These are phyloP conservation scores for Threskiornis aethiopicus DNA, from an alignment of 2,797 vertebrate genomes.

Conservation along the genomic window DNA sequence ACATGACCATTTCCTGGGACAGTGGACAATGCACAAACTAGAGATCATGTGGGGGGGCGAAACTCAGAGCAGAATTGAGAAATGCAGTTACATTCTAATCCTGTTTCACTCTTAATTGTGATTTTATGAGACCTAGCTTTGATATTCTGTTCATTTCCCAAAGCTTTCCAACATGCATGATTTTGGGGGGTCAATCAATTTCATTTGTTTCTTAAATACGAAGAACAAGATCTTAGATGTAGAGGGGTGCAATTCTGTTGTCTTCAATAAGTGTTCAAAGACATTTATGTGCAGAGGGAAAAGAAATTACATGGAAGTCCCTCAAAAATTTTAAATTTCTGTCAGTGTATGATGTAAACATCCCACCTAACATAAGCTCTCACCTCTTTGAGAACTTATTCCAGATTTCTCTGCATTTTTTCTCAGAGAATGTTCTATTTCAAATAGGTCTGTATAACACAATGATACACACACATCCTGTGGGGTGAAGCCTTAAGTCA, in stretches of 20 bases:
- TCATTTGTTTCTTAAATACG: background rate
- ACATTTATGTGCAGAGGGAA: background rate
- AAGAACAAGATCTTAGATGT: background rate
- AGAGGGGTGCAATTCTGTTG: background rate
- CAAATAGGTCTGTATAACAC: background rate
- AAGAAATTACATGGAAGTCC: background rate
- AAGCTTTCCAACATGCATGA: background rate
- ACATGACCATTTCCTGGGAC: background rate
- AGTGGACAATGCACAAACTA: background rate
- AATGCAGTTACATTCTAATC: background rate
- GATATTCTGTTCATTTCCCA: background rate
- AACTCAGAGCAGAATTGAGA: background rate
- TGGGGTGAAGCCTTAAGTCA: background rate
- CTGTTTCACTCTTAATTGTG: background rate
- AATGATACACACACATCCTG: background rate
- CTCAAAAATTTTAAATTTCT: background rate
- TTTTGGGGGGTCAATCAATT: background rate
- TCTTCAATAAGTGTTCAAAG: background rate
- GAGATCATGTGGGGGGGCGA: accelerated
- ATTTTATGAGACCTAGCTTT: background rate
- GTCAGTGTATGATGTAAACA: background rate
- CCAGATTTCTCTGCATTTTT: background rate
- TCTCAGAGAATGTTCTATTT: background rate
- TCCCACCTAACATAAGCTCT: background rate
- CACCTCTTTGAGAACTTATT: background rate